phyloP scores from a whole-genome alignment of 2,113 vertebrate genomes.

The Mormyrus iriodes region DNA sequence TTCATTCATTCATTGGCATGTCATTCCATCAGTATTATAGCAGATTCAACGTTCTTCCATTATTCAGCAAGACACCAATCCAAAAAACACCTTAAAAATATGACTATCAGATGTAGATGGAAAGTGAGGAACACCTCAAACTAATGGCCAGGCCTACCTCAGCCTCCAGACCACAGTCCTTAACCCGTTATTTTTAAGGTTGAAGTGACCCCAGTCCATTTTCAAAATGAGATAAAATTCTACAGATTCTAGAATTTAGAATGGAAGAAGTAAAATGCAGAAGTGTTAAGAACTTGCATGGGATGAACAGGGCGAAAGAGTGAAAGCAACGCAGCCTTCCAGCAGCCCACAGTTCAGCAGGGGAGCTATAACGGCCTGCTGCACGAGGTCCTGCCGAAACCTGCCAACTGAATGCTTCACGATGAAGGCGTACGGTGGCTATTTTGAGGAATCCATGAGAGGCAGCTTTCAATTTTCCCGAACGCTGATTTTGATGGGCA shows the following conservation, averaged over 20 bases:
- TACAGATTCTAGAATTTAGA: too few species aligned
- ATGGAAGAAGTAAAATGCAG: too few species aligned
- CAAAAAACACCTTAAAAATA: not conserved
- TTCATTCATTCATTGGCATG: not conserved
- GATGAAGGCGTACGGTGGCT: not conserved
- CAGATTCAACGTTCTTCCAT: not conserved
- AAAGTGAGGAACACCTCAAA: not conserved
- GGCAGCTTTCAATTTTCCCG: not conserved
- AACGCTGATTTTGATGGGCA: not conserved
- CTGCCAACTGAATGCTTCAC: not conserved
- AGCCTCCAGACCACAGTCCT: not conserved
- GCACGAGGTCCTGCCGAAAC: not conserved
- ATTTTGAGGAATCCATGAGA: not conserved
- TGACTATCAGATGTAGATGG: not conserved
- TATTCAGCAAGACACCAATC: not conserved
- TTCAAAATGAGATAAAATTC: too few species aligned
- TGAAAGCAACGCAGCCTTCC: not conserved
- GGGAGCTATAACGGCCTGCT: not conserved
- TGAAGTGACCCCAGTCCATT: too few species aligned
- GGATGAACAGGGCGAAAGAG: not conserved
- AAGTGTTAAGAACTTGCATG: not conserved
- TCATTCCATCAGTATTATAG: not conserved
- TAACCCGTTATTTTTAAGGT: too few species aligned
- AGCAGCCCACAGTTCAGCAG: not conserved
- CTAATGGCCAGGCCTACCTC: not conserved